These are phyloP conservation scores for Phengaris alcon DNA, from an alignment of 2,888 invertebrate species.

Conservation along the genomic window DNA sequence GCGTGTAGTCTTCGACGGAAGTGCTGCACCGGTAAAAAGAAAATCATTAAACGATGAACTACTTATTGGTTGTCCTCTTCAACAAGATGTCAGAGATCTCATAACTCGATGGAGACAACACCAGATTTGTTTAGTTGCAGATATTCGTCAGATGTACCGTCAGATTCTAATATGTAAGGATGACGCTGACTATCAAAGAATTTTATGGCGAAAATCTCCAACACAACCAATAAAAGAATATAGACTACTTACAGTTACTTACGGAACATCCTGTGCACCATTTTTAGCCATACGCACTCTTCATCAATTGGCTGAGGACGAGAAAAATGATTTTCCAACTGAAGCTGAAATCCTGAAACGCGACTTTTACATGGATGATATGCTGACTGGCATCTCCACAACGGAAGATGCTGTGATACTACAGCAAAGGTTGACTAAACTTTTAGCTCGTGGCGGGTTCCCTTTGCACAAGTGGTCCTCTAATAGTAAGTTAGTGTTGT, in stretches of 20 bases:
- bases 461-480: slow-evolving; percentile 29
- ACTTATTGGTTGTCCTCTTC: slow-evolving; percentile 31
- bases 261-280: slow-evolving; percentile 33
- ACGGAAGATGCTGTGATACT: slow-evolving; percentile 12
- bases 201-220: slow-evolving; percentile 31
- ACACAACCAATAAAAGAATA: slow-evolving; percentile 31
- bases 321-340: slow-evolving; percentile 31
- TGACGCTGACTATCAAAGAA: slow-evolving; percentile 37
- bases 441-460: slow-evolving; percentile 26
- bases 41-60: slow-evolving; percentile 36
- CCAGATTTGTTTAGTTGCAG: slow-evolving; percentile 36
- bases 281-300: slow-evolving; percentile 31
- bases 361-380: slow-evolving; percentile 32
- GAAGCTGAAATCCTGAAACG: slow-evolving; percentile 31
- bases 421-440: slow-evolving; percentile 18
- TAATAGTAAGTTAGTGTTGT: slow-evolving; percentile 19
- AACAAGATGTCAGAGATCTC: slow-evolving; percentile 37
- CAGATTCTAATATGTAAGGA: slow-evolving; percentile 34
- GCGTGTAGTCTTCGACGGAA: slow-evolving; percentile 40
- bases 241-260: slow-evolving; percentile 33
- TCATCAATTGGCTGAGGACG: slow-evolving; percentile 29
- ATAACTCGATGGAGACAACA: slow-evolving; percentile 38
- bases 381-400: slow-evolving; percentile 29
- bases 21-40: slow-evolving; percentile 36
- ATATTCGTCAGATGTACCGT: slow-evolving; percentile 40